These are phyloP conservation scores for Orthosia cruda DNA, from an alignment of 2,888 invertebrate species.

Conservation along the genomic window DNA sequence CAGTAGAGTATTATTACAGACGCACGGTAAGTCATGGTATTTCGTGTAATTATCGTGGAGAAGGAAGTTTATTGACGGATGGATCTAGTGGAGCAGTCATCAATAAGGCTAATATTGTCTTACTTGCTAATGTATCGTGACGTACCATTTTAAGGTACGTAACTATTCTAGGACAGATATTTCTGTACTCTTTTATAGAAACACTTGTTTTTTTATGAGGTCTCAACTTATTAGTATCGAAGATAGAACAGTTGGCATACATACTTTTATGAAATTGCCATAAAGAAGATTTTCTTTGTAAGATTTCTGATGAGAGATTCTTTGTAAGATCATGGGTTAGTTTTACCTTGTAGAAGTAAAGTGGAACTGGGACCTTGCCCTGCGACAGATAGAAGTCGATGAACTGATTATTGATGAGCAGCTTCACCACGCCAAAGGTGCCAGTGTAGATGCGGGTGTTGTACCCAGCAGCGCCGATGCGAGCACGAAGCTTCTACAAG, in stretches of 20 bases:
- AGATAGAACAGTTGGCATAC: too few species aligned
- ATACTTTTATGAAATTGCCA: too few species aligned
- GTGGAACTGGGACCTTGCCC: conserved; percentile 86
- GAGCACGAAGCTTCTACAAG: conserved; percentile 81
- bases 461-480: conserved; percentile 83
- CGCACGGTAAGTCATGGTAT: background rate
- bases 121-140: background rate
- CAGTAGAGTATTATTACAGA: background rate
- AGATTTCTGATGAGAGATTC: too few species aligned
- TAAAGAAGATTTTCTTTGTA: too few species aligned
- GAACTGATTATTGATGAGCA: conserved; percentile 85
- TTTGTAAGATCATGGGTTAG: background rate
- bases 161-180: background rate
- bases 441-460: conserved; percentile 91
- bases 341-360: conserved; percentile 86
- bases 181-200: too few species aligned
- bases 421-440: conserved; percentile 90
- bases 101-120: background rate
- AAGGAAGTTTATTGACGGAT: background rate
- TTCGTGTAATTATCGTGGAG: too few species aligned
- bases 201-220: background rate
- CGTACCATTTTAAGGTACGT: background rate
- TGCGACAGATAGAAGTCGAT: conserved; percentile 85
- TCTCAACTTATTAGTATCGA: background rate
- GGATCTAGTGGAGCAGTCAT: background rate